Evolutionary conservation across 2,113 vertebrate species (phyloP).

Genomic region (Phalacrocorax brasilianus): DNA sequence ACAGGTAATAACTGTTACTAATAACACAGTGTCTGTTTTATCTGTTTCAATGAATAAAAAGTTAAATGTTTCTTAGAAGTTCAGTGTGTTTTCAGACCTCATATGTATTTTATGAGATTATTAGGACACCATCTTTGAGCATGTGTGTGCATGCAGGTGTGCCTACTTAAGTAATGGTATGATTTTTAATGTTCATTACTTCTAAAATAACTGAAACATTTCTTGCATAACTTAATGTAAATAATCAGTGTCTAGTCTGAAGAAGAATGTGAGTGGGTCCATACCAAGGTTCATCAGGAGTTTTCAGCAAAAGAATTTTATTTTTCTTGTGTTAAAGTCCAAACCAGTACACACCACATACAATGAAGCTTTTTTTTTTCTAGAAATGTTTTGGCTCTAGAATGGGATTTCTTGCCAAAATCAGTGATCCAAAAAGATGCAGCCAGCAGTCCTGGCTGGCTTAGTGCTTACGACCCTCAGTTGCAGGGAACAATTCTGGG

Average conservation of each 20-base stretch:
- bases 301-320: background rate
- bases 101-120: background rate
- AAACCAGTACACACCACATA: background rate
- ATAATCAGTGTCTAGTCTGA: background rate
- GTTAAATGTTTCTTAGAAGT: background rate
- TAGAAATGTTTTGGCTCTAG: background rate
- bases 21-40: background rate
- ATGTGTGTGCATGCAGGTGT: background rate
- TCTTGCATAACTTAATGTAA: background rate
- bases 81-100: background rate
- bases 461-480: background rate
- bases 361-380: background rate
- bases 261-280: background rate
- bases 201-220: background rate
- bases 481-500: accelerated
- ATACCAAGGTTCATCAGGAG: background rate
- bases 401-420: background rate
- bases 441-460: background rate
- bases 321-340: background rate
- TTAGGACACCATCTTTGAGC: background rate
- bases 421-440: background rate
- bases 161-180: background rate
- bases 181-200: background rate
- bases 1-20: constrained; percentile 71
- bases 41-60: background rate